Evolutionary conservation across 2,888 invertebrate genomes (phyloP), one percentile per base, ranked within the genome.

Genomic region (Strigamia maritima): DNA sequence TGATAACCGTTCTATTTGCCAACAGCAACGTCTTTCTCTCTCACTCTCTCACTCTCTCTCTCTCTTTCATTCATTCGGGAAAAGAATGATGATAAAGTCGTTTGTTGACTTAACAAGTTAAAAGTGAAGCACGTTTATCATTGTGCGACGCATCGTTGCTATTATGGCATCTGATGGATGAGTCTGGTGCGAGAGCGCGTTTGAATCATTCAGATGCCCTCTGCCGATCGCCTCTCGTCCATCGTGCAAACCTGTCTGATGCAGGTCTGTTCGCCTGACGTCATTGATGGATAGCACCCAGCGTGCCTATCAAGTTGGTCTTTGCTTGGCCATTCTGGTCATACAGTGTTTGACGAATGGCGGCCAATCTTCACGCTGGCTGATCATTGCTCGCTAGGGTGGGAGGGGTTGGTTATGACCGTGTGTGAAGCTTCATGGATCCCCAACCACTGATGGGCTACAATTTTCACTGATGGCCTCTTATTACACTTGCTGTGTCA

Each of bases 301-400:
- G 28, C 70, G 70, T 70, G 70, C 24, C 70, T 70, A 70, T 70
- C 14, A 70, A 70, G 70, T 70, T 26, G 70, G 26, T 28, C 70
- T 70, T 70, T 70, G 70, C 70, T 70, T 70, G 26, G 6, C 70
- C 70, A 70, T 70, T 70, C 70, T 70, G 70, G 70, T 70, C 70
- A 70, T 28, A 70, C 70, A n/a, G 16, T 24, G 70, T 70, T 70
- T 70, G 70, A 70, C 70, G 70, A 70, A 70, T 70, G 70, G 70
- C 70, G 70, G 70, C 70, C 70, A 70, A 70, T 70, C 70, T 70
- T 70, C 70, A 70, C 70, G 70, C 70, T 70, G 70, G 70, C 70
- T 70, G 70, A 70, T 70, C 70, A 70, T 70, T 70, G 70, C 70
- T 28, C 70, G 70, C 70, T 28, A 26, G 70, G 70, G 28, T 70